Conservation (phyloP, 2,797 vertebrate species). For the Acanthopagrus latus region DNA sequence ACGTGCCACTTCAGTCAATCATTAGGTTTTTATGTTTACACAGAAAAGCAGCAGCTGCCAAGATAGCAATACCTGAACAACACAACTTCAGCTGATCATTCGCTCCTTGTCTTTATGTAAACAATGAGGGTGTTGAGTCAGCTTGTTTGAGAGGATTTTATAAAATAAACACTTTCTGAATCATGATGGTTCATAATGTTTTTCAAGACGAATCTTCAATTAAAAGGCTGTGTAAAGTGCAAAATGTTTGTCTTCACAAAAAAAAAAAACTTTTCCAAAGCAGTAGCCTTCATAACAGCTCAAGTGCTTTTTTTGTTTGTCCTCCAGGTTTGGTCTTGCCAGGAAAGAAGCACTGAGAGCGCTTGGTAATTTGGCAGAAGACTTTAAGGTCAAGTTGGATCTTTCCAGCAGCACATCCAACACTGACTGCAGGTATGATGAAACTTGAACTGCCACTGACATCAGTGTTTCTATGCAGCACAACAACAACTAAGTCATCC, state of each 20-base stretch:
- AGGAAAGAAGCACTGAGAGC: background rate
- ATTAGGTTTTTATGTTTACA: background rate
- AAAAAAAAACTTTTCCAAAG: background rate
- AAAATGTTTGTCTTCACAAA: background rate
- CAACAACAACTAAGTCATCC: background rate
- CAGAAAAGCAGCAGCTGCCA: background rate
- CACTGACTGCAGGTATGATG: background rate
- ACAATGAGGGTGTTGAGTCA: background rate
- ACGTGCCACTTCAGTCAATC: slow-evolving; percentile 7
- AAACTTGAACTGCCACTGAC: background rate
- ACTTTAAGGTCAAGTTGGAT: background rate
- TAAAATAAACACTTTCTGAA: background rate
- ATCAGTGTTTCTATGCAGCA: background rate
- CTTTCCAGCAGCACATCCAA: background rate
- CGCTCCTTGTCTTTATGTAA: background rate
- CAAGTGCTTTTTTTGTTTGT: background rate
- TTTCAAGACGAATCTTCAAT: background rate
- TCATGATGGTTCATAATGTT: background rate
- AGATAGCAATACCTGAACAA: background rate
- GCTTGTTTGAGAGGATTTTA: background rate
- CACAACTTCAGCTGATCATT: background rate
- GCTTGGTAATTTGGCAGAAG: background rate
- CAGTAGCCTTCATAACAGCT: background rate
- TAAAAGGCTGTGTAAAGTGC: no score
- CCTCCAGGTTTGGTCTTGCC: background rate